Percentiles rank a stretch among this genome's conserved stretches.
phyloP scores from a whole-genome alignment of 2,888 invertebrate genomes.

The Phaedon cochleariae region DNA sequence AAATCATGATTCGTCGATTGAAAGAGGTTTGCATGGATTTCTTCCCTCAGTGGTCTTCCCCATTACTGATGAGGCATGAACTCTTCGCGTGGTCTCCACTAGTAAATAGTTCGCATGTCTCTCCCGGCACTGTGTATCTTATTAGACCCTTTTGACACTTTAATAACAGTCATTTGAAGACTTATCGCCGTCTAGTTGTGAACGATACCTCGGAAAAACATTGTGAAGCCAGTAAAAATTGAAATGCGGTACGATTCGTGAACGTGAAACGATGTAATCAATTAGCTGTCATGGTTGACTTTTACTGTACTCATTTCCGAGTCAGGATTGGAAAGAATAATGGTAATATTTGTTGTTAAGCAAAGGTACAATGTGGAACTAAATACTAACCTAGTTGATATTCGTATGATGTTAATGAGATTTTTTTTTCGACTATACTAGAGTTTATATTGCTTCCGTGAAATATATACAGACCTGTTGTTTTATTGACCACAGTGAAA shows the following conservation, averaged over 20 bases:
- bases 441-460: no score
- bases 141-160: constrained; percentile 57
- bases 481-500: no score
- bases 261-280: background rate
- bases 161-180: constrained; percentile 57
- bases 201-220: constrained; percentile 30
- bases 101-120: constrained; percentile 47
- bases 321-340: background rate
- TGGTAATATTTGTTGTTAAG: background rate
- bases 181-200: constrained; percentile 50
- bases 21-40: no score
- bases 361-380: background rate
- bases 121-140: constrained; percentile 52
- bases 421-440: no score
- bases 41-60: no score
- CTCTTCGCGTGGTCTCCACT: constrained; percentile 34
- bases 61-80: background rate
- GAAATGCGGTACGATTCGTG: constrained; percentile 2
- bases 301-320: background rate
- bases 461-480: no score
- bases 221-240: constrained; percentile 7
- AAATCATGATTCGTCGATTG: no score
- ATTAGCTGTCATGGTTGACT: constrained; percentile 3
- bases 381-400: background rate
- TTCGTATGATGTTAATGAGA: background rate